A percentile compares a stretch with the other conserved stretches of the same genome.
These are phyloP conservation scores for Oreochromis aureus DNA, from an alignment of 2,113 vertebrate genomes.

Conservation along the genomic window DNA sequence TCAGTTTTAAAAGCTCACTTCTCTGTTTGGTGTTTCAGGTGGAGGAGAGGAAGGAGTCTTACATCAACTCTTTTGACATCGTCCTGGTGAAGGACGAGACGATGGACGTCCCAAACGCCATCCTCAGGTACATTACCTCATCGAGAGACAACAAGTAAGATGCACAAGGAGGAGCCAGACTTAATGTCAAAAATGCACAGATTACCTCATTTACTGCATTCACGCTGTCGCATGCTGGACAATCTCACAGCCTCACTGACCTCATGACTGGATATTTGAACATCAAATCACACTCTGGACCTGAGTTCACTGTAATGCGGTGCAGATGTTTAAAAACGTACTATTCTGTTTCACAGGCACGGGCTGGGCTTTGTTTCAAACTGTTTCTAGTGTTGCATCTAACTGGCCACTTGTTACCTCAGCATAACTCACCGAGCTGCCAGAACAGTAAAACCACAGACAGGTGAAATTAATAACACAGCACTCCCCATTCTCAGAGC, in stretches of 20 bases:
- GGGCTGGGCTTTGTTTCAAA: not conserved
- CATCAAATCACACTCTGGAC: not conserved
- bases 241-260: not conserved
- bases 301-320: not conserved
- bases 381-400: not conserved
- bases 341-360: not conserved
- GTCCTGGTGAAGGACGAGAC: constrained; percentile 85
- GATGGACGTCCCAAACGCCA: constrained; percentile 78
- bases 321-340: not conserved
- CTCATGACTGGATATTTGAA: not conserved
- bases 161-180: not conserved
- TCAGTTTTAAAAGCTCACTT: not conserved
- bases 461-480: not conserved
- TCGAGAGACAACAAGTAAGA: not conserved
- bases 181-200: not conserved
- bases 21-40: constrained; percentile 63
- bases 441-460: not conserved
- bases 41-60: constrained; percentile 76
- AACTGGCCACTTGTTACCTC: not conserved
- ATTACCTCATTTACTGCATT: not conserved
- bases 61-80: constrained; percentile 79
- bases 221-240: not conserved
- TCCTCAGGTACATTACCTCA: constrained; percentile 69
- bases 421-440: not conserved
- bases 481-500: not conserved